These are phyloP conservation scores for Spea multiplicata DNA, from an alignment of 2,113 vertebrate genomes.

Conservation along the genomic window DNA sequence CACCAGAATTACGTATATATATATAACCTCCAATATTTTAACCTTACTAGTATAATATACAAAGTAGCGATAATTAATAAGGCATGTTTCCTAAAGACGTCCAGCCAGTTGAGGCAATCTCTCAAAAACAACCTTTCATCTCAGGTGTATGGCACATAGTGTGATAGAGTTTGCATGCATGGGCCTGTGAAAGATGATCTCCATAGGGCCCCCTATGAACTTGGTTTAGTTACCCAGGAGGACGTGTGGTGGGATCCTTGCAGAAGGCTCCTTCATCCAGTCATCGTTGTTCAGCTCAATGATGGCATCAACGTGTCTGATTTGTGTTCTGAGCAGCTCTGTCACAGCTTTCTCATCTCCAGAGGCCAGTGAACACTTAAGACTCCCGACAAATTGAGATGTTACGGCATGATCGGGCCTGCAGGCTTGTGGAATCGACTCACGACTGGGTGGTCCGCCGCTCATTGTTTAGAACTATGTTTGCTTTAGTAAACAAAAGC, in stretches of 20 bases:
- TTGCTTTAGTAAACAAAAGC: constrained; percentile 52
- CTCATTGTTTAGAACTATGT: constrained; percentile 52
- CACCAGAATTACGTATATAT: too few relatives aligned
- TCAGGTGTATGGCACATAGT: too few relatives aligned
- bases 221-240: constrained; percentile 56
- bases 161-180: too few relatives aligned
- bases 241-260: constrained; percentile 56
- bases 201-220: too few relatives aligned
- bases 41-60: too few relatives aligned
- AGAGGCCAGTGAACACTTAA: constrained; percentile 54
- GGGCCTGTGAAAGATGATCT: too few relatives aligned
- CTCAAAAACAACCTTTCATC: too few relatives aligned
- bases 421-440: neutral
- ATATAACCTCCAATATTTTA: too few relatives aligned
- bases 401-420: constrained; percentile 53
- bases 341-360: constrained; percentile 43
- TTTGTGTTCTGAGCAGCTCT: constrained; percentile 49
- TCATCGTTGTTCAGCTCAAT: constrained; percentile 69
- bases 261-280: constrained; percentile 65
- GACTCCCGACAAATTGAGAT: constrained; percentile 54
- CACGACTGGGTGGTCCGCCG: neutral
- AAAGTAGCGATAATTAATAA: too few relatives aligned
- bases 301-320: constrained; percentile 52
- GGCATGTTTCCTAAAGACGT: too few relatives aligned
- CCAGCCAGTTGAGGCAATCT: too few relatives aligned